phyloP scores from a whole-genome alignment of 2,797 vertebrate genomes.

The Loriculus beryllinus region DNA sequence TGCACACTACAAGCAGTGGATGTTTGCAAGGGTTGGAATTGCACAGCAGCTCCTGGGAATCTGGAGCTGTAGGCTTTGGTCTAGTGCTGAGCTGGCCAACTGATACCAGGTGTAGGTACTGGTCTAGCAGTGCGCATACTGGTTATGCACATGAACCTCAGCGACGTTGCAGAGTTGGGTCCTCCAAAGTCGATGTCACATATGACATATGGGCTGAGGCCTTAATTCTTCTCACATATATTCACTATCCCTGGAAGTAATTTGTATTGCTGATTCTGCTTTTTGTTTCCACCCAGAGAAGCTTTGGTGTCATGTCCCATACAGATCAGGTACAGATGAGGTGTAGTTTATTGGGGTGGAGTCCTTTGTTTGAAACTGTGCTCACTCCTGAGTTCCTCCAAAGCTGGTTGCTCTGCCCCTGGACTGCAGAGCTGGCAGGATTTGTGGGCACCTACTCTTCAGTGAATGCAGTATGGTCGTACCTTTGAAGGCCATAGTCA shows the following conservation, averaged over 20 bases:
- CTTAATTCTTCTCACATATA: not conserved
- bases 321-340: not conserved
- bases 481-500: not conserved
- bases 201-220: not conserved
- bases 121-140: not conserved
- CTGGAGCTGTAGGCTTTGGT: not conserved
- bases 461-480: fast-evolving
- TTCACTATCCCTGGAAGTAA: not conserved
- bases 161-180: fast-evolving
- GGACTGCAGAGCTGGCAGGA: not conserved
- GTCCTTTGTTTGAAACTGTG: not conserved
- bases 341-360: not conserved
- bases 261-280: not conserved
- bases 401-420: not conserved
- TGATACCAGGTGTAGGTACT: not conserved
- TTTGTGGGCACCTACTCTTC: not conserved
- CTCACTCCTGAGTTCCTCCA: fast-evolving
- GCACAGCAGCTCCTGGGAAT: not conserved
- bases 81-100: not conserved
- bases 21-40: not conserved
- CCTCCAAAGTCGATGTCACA: not conserved
- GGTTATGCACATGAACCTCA: not conserved
- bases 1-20: not conserved
- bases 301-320: not conserved
- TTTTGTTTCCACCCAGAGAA: not conserved